Evolutionary conservation across 1,140 invertebrate species (phyloP), one percentile per base, ranked within the genome.

Genomic region (Aporrectodea caliginosa): DNA sequence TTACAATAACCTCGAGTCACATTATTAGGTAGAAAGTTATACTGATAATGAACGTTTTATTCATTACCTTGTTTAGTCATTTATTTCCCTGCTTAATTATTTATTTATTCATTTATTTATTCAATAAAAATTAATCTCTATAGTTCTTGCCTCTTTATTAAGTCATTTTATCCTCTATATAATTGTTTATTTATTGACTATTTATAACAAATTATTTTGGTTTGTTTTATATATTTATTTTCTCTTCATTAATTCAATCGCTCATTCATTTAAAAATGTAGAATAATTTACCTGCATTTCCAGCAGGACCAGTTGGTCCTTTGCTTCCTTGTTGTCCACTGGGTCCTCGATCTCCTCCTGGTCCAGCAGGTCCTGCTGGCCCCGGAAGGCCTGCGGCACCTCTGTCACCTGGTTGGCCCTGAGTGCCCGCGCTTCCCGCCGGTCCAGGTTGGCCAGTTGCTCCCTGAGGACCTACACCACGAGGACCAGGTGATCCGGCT

Each of bases 401-500:
- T 29, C n/a, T 2, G 14, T 29, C n/a, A 32, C 70, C 70, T 12
- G 70, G 14, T 12, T 2, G 12, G 35, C 74, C 74, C 2, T 6
- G 31, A 34, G n/a, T 27, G 2, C 74, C 74, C 2, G 16, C 31
- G 16, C 6, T 32, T 34, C 74, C 74, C 32, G 22, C 2, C 2
- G 34, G 22, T 43, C 74, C 74, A 33, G 29, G 22, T 27, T 33
- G n/a, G 16, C 74, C 74, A 27, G 2, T 75, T 75, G 74, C 2
- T 6, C 74, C 74, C 32, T 6, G 31, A 12, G 27, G 74, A 6
- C 74, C 74, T 43, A n/a, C 6, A 12, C 27, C 71, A 6, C 31
- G 2, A 58, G 74, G 34, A 35, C 74, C 74, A 34, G 31, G 74
- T 75, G 22, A n/a, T 27, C 74, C 74, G 32, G 32, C 29, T n/a